Base-by-base conservation (phyloP, 1,140 invertebrate genomes). In the Aphaenogaster rudis region DNA sequence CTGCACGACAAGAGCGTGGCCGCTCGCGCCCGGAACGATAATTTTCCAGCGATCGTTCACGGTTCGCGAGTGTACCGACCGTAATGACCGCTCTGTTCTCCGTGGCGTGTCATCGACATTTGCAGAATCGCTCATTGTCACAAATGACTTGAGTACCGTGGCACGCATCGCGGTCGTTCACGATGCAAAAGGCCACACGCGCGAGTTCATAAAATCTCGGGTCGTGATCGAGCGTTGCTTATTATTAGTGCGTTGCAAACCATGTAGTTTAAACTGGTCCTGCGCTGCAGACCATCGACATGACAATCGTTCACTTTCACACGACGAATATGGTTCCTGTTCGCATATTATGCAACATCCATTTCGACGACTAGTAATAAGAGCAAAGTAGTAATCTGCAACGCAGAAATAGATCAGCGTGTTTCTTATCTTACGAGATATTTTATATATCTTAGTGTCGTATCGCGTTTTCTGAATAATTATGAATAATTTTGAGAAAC, bases 91-190 rank as follows among this genome's bases (percentile, higher is more conserved):
- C 45, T 85, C 77, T 71, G 63, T 45, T 90, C 86, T 57, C 48
- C 61, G 50, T 74, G n/a, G 66, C 61, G 87, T 89, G 87, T 91
- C 90, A 91, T 89, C 87, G 84, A 91, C 87, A 91, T 89, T 90
- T 88, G 88, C 88, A 79, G 77, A 74, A 87, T 87, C 64, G 88
- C 59, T 90, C 85, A 85, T 87, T 76, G 88, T 89, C 85, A 76
- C 85, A 87, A 87, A 87, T 87, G 85, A 81, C 69, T 86, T 63
- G 74, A 74, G 69, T 63, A 28, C 36, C 6, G 11, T 39, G 36
- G 66, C 69, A 77, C 42, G 54, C 67, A 86, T 33, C 54, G 63
- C 8, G 33, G 52, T 33, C 61, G 36, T 33, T 82, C 52, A 54
- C 9, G 67, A 52, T 86, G 77, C 63, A 21, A 77, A 77, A 90